Conservation (phyloP, 1,140 invertebrate species). For the Nasonia longicornis region DNA sequence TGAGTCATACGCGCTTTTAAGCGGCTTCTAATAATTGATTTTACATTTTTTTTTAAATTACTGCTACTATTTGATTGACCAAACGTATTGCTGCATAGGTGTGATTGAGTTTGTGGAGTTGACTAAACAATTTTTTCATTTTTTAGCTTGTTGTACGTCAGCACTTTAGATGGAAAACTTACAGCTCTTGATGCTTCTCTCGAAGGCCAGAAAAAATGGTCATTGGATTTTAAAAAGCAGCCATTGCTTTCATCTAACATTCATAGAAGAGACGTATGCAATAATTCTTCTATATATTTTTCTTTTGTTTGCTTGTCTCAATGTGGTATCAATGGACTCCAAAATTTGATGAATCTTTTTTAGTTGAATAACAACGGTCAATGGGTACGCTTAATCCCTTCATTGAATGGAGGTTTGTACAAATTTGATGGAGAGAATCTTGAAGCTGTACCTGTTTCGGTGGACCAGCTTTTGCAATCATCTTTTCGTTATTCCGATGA, state of each 20-base stretch:
- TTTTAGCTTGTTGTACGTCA: conserved; percentile 82
- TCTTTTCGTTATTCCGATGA: conserved; percentile 89
- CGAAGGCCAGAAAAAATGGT: conserved; percentile 81
- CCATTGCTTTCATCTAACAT: conserved; percentile 87
- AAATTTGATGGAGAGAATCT: conserved; percentile 90
- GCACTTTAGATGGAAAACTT: conserved; percentile 88
- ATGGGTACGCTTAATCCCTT: conserved; percentile 89
- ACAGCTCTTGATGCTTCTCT: conserved; percentile 80
- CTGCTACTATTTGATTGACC: no score
- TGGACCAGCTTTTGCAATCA: conserved; percentile 85
- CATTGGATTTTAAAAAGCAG: conserved; percentile 77
- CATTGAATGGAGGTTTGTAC: conserved; percentile 89
- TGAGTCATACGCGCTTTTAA: conserved; percentile 3
- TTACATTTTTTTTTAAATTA: no score
- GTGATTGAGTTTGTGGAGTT: no score
- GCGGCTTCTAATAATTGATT: background rate
- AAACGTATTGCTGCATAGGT: no score
- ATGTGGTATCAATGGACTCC: background rate
- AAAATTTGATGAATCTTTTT: conserved; percentile 5
- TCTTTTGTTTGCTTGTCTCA: background rate
- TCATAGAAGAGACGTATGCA: conserved; percentile 81
- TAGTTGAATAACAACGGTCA: conserved; percentile 89
- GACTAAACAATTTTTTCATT: background rate
- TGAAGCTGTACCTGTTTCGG: conserved; percentile 86
- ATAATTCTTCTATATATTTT: conserved; percentile 15